Conservation (phyloP, 2,113 vertebrate species). For the Toxotes chatareus region DNA sequence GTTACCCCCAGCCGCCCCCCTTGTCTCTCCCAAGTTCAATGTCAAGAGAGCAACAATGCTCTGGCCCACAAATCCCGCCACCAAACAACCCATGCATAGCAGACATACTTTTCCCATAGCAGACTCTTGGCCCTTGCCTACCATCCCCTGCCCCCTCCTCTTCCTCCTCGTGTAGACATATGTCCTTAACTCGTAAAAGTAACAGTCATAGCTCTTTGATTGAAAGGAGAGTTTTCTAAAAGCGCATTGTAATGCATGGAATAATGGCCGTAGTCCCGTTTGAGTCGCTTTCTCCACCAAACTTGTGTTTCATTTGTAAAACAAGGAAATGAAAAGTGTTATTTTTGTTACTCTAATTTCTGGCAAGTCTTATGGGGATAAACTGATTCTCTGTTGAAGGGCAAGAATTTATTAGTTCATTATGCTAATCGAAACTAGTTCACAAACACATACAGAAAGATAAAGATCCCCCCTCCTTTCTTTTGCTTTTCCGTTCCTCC, state of each 20-base stretch:
- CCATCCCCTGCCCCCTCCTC: slow-evolving; percentile 44
- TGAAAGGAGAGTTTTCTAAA: slow-evolving; percentile 22
- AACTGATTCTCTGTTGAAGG: slow-evolving; percentile 35
- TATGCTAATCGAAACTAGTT: slow-evolving; percentile 57
- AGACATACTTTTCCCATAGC: slow-evolving; percentile 80
- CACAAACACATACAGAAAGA: slow-evolving; percentile 53
- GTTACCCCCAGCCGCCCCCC: slow-evolving; percentile 18
- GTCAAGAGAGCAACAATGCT: slow-evolving; percentile 80
- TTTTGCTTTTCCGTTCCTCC: slow-evolving; percentile 19
- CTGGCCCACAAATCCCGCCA: slow-evolving; percentile 76
- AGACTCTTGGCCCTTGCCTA: slow-evolving; percentile 62
- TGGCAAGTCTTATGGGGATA: slow-evolving; percentile 19
- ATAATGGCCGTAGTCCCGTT: background rate
- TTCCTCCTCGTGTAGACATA: slow-evolving; percentile 55
- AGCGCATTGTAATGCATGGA: background rate
- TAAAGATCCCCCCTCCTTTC: slow-evolving; percentile 23
- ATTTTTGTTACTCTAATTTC: slow-evolving; percentile 37
- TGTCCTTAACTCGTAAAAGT: slow-evolving; percentile 67
- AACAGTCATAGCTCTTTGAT: slow-evolving; percentile 46
- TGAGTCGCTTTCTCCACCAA: background rate
- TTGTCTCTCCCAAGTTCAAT: slow-evolving; percentile 80
- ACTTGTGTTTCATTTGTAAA: slow-evolving; percentile 43
- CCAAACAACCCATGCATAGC: slow-evolving; percentile 77
- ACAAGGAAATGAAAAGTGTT: slow-evolving; percentile 44
- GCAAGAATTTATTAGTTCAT: slow-evolving; percentile 62